Evolutionary conservation across 1,140 invertebrate genomes (phyloP).

Genomic region (Rhopalosiphum padi): DNA sequence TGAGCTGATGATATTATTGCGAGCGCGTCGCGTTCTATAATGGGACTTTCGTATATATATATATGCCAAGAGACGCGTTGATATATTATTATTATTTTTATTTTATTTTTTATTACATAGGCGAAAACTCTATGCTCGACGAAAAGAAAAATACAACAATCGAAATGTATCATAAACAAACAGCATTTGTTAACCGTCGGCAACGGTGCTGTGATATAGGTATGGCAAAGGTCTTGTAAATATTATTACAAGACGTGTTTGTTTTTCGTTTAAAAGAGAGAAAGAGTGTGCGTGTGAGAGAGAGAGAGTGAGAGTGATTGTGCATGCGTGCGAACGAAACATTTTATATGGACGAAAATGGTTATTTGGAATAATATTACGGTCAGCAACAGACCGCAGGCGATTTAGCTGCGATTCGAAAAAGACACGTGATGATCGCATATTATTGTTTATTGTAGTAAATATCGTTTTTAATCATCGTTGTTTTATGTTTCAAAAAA

Average conservation of each 20-base stretch:
- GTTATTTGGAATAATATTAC: background rate
- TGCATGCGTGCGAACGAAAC: background rate
- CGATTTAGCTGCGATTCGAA: background rate
- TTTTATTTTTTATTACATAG: background rate
- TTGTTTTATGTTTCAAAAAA: background rate
- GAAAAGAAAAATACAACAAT: background rate
- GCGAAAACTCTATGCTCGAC: background rate
- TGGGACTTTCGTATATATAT: background rate
- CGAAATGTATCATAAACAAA: constrained; percentile 10
- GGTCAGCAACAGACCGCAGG: background rate
- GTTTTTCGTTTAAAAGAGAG: background rate
- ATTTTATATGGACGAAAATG: background rate
- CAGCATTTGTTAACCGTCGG: background rate
- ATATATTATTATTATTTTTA: constrained; percentile 14
- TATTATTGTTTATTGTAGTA: background rate
- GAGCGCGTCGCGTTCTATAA: background rate
- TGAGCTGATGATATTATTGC: constrained; percentile 1
- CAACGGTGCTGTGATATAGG: background rate
- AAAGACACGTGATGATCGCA: background rate
- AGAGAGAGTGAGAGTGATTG: background rate
- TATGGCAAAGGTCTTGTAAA: background rate
- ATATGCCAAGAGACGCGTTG: background rate
- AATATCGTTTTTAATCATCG: background rate
- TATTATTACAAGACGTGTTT: constrained; percentile 2
- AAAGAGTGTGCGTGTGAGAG: background rate